phyloP scores from a whole-genome alignment of 2,797 vertebrate genomes.

The Otolemur crassicaudatus region DNA sequence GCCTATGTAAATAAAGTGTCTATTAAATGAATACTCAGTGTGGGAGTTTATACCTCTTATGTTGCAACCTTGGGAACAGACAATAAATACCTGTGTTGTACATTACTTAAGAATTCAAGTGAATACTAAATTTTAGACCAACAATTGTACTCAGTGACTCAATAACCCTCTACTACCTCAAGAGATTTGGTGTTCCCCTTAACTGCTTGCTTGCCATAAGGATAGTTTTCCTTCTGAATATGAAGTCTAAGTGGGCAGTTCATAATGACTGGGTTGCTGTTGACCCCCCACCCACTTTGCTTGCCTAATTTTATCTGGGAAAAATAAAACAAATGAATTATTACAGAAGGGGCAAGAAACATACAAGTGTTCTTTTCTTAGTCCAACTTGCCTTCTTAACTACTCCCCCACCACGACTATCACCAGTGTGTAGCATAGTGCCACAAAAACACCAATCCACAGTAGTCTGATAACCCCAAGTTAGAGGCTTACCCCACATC shows the following conservation, averaged over 20 bases:
- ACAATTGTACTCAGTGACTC: not conserved
- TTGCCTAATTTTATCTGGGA: not conserved
- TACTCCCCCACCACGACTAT: too few species aligned
- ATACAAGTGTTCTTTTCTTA: not conserved
- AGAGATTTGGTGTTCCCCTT: not conserved
- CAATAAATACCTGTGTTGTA: not conserved
- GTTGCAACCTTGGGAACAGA: not conserved
- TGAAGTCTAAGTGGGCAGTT: not conserved
- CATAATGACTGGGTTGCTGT: not conserved
- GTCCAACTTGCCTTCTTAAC: not conserved
- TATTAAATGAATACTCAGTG: not conserved
- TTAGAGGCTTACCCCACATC: not conserved
- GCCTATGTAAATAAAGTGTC: not conserved
- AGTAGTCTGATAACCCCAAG: not conserved
- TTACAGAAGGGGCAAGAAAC: not conserved
- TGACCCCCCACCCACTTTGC: not conserved
- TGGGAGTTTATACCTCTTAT: not conserved
- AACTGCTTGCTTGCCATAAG: not conserved
- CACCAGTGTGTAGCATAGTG: not conserved
- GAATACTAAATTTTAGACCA: not conserved
- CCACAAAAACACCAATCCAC: not conserved
- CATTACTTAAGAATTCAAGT: not conserved
- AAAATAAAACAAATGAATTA: not conserved
- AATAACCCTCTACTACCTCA: not conserved
- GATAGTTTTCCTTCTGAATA: not conserved